Conservation (phyloP, 37 sponge, comb jelly and placozoan genomes). For the Theonella swinhoei region DNA sequence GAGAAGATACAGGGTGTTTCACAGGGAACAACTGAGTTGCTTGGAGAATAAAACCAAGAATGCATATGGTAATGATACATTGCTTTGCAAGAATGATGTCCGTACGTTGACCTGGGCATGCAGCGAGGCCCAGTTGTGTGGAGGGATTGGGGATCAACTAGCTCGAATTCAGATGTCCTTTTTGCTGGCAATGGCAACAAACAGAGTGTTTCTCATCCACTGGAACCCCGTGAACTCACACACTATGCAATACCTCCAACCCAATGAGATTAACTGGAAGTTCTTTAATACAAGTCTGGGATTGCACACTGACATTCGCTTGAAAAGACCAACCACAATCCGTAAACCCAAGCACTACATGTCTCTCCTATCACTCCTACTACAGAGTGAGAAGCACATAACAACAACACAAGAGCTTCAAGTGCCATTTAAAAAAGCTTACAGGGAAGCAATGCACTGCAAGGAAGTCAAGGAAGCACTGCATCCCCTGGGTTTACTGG, state of each 20-base stretch:
- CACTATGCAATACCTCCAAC: constrained; percentile 5
- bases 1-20: background rate
- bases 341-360: background rate
- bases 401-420: background rate
- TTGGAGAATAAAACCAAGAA: too few species aligned
- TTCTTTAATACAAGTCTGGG: background rate
- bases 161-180: constrained; percentile 5
- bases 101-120: constrained; percentile 52
- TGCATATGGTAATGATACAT: too few species aligned
- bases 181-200: constrained; percentile 22
- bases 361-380: background rate
- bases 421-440: background rate
- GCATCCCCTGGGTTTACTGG: background rate
- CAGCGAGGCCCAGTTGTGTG: background rate
- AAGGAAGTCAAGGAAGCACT: background rate
- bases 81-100: too few species aligned
- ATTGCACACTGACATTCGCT: background rate
- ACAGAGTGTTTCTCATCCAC: constrained; percentile 28
- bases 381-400: background rate
- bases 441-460: background rate
- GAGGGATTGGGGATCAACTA: constrained; percentile 46
- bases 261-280: constrained; percentile 40
- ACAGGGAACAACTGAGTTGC: too few species aligned
- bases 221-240: constrained; percentile 13
- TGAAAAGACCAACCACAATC: background rate